phyloP scores from a whole-genome alignment of 2,797 vertebrate genomes.

The Psittacula derbiana region DNA sequence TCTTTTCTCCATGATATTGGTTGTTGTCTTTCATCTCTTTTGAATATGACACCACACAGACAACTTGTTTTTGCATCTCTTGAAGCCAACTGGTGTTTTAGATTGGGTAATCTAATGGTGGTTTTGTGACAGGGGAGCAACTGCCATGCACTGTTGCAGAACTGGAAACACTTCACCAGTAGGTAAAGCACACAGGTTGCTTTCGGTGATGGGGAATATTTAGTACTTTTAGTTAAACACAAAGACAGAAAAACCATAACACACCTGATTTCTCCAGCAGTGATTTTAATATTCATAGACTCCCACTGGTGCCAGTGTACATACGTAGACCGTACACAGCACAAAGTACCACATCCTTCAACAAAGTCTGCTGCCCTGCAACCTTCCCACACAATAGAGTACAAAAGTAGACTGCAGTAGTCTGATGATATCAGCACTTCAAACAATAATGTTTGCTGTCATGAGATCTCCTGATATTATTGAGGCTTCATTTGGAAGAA shows the following conservation, averaged over 20 bases:
- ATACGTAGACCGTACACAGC: not conserved
- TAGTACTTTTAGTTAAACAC: not conserved
- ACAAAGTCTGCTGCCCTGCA: not conserved
- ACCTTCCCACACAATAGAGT: not conserved
- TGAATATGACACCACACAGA: not conserved
- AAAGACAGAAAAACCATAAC: not conserved
- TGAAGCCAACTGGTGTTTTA: not conserved
- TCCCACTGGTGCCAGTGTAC: not conserved
- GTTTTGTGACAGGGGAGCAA: not conserved
- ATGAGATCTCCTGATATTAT: not conserved
- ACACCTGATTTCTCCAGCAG: constrained; percentile 10
- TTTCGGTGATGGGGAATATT: not conserved
- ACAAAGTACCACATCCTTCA: not conserved
- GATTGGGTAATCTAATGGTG: not conserved
- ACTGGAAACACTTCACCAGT: not conserved
- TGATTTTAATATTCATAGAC: constrained; percentile 63
- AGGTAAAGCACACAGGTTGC: not conserved
- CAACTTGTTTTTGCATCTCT: not conserved
- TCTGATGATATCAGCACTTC: not conserved
- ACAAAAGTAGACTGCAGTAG: not conserved
- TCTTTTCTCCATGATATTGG: not conserved
- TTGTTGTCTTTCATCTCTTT: not conserved
- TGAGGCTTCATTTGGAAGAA: not conserved
- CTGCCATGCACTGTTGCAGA: not conserved
- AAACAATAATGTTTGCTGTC: not conserved